phyloP scores from a whole-genome alignment of 2,888 invertebrate species.

The Drosophila meridionalis region DNA sequence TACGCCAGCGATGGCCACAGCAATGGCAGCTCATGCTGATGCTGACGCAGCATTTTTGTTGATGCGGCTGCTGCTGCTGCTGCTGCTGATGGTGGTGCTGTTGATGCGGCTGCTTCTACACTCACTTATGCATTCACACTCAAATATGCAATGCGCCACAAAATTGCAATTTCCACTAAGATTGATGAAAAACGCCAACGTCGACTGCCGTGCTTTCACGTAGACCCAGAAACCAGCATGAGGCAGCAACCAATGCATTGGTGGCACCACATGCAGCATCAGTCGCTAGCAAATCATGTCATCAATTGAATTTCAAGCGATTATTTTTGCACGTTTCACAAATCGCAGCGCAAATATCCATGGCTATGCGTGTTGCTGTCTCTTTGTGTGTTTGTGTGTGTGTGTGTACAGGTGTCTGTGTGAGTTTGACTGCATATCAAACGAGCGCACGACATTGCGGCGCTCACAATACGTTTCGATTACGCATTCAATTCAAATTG shows the following conservation, averaged over 20 bases:
- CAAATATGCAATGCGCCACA: constrained; percentile 76
- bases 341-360: constrained; percentile 66
- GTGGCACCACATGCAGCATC: constrained; percentile 32
- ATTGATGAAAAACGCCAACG: constrained; percentile 76
- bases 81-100: constrained; percentile 15
- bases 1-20: constrained; percentile 48
- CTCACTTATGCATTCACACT: constrained; percentile 74
- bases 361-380: constrained; percentile 16
- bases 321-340: constrained; percentile 76
- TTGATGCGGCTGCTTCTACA: constrained; percentile 29
- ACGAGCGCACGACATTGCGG: constrained; percentile 28
- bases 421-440: constrained; percentile 49
- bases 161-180: constrained; percentile 80
- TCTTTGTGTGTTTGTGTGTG: constrained; percentile 12
- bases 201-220: constrained; percentile 19
- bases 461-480: constrained; percentile 74
- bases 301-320: constrained; percentile 79
- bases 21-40: constrained; percentile 45
- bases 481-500: constrained; percentile 79
- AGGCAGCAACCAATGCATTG: constrained; percentile 18
- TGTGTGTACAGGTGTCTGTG: constrained; percentile 9
- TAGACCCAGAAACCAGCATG: not conserved
- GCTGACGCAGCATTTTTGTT: constrained; percentile 47
- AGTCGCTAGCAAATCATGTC: constrained; percentile 75
- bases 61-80: constrained; percentile 19